Percentiles rank a stretch among this genome's conserved stretches.
These are phyloP conservation scores for Aelia acuminata DNA, from an alignment of 2,888 invertebrate species.

Conservation along the genomic window DNA sequence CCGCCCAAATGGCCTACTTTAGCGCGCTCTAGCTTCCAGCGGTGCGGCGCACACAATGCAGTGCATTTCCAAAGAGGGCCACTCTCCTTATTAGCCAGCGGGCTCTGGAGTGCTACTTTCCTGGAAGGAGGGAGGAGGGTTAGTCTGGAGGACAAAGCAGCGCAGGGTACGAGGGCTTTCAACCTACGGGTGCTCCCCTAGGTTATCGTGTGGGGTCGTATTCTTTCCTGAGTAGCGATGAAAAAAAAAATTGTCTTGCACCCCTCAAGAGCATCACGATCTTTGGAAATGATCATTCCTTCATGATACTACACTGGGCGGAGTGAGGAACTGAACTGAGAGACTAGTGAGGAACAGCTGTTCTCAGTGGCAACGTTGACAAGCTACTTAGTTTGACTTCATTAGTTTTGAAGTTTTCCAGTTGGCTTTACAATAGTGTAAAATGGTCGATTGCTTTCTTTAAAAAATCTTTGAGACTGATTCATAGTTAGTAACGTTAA, in stretches of 20 bases:
- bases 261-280: background rate
- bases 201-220: background rate
- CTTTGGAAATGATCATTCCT: background rate
- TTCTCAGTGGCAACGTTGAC: no score
- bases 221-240: background rate
- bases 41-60: background rate
- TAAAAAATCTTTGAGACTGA: no score
- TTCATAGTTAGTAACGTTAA: no score
- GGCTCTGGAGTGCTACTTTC: slow-evolving; percentile 21
- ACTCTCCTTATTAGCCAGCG: slow-evolving; percentile 13
- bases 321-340: no score
- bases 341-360: no score
- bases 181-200: background rate
- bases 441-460: no score
- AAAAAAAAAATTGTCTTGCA: background rate
- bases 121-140: slow-evolving; percentile 32
- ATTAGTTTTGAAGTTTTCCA: no score
- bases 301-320: no score
- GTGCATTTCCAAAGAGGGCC: background rate
- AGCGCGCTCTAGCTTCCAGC: background rate
- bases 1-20: slow-evolving; percentile 1
- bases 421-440: no score
- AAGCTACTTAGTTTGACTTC: no score
- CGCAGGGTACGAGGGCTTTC: background rate
- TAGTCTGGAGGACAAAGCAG: background rate